phyloP scores from a whole-genome alignment of 2,113 vertebrate genomes.

The Tupaia tana region DNA sequence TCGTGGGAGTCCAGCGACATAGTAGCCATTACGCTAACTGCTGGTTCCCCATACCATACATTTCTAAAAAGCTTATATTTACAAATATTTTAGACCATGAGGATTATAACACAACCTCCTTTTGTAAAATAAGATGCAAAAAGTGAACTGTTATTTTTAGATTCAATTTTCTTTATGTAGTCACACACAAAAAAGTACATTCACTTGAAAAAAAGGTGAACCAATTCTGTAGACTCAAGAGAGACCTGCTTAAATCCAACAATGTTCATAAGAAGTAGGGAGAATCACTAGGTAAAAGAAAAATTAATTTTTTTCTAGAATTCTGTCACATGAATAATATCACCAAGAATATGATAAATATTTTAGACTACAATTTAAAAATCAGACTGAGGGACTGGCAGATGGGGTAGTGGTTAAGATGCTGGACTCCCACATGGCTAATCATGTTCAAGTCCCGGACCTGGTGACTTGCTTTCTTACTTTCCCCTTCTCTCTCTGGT shows the following conservation, averaged over 20 bases:
- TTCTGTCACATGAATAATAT: neutral
- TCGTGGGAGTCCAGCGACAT: too few relatives aligned
- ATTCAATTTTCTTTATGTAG: neutral
- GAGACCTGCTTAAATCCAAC: neutral
- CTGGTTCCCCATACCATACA: too few relatives aligned
- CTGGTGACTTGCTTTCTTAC: too few relatives aligned
- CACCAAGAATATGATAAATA: neutral
- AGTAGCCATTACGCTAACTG: too few relatives aligned
- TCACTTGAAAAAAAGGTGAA: neutral
- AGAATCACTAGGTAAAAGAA: neutral
- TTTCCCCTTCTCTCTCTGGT: too few relatives aligned
- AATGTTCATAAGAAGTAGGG: neutral
- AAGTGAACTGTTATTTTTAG: neutral
- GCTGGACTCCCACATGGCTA: too few relatives aligned
- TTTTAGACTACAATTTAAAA: constrained; percentile 5
- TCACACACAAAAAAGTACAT: neutral
- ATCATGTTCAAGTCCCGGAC: too few relatives aligned
- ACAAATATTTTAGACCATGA: neutral
- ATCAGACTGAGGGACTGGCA: neutral
- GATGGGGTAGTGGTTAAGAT: too few relatives aligned
- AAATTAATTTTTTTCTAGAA: neutral
- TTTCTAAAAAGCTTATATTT: neutral
- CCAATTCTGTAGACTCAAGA: neutral
- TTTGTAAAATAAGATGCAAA: neutral
- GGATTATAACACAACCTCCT: neutral